Percentiles rank a stretch among this genome's conserved stretches.
phyloP scores from a whole-genome alignment of 2,113 vertebrate genomes.

The Columba livia region DNA sequence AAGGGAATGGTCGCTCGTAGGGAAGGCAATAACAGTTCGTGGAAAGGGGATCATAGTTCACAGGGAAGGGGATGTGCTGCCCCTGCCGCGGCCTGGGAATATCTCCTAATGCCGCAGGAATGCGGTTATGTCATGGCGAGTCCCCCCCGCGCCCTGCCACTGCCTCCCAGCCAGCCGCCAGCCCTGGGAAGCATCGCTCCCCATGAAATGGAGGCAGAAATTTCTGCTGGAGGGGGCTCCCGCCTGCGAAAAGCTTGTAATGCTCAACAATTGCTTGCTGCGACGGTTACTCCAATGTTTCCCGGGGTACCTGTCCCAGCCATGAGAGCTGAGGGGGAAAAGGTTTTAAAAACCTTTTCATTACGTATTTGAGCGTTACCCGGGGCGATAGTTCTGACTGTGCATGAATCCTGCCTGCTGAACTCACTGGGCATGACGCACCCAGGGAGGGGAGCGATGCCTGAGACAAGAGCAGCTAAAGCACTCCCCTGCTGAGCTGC shows the following conservation, averaged over 20 bases:
- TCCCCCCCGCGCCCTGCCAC: constrained; percentile 55
- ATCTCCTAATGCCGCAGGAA: constrained; percentile 58
- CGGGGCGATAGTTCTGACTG: background rate
- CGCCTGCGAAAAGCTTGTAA: background rate
- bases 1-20: too few relatives aligned
- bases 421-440: background rate
- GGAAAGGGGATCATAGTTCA: too few relatives aligned
- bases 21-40: too few relatives aligned
- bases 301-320: background rate
- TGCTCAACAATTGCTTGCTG: background rate
- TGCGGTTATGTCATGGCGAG: constrained; percentile 55
- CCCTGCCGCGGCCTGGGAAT: constrained; percentile 20
- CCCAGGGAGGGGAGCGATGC: background rate
- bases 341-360: background rate
- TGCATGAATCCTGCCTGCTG: background rate
- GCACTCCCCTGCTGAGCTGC: background rate
- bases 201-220: background rate
- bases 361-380: background rate
- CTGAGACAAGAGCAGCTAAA: background rate
- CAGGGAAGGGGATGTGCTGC: constrained; percentile 36
- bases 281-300: background rate
- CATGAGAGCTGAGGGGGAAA: background rate
- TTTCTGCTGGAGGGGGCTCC: constrained; percentile 14
- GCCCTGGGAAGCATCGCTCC: constrained; percentile 17
- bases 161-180: constrained; percentile 37